Percentiles rank a stretch among this genome's conserved stretches.
phyloP scores from a whole-genome alignment of 1,140 invertebrate species.

The Megathymus violae region DNA sequence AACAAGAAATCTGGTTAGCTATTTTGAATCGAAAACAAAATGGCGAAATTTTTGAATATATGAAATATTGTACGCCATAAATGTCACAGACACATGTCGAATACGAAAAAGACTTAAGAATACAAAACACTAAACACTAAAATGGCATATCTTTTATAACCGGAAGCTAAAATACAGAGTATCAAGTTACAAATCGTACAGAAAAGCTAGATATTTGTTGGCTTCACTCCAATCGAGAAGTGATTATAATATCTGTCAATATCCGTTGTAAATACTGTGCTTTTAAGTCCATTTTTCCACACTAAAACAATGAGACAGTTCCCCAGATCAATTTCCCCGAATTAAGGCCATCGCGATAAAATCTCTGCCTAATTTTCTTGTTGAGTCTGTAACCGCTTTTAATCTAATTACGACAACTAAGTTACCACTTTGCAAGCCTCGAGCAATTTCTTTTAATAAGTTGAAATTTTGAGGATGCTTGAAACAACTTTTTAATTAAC shows the following conservation, averaged over 20 bases:
- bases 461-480: slow-evolving; percentile 64
- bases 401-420: slow-evolving; percentile 73
- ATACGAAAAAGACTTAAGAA: slow-evolving; percentile 56
- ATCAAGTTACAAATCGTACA: slow-evolving; percentile 78
- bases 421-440: slow-evolving; percentile 61
- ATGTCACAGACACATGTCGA: slow-evolving; percentile 70
- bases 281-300: slow-evolving; percentile 61
- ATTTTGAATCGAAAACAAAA: slow-evolving; percentile 16
- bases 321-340: slow-evolving; percentile 20
- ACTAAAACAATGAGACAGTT: slow-evolving; percentile 45
- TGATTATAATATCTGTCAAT: slow-evolving; percentile 83
- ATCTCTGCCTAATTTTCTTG: slow-evolving; percentile 54
- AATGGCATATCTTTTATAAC: slow-evolving; percentile 79
- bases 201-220: slow-evolving; percentile 78
- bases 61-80: slow-evolving; percentile 56
- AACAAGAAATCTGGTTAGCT: background rate
- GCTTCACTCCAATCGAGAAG: slow-evolving; percentile 76
- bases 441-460: slow-evolving; percentile 73
- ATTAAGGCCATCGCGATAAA: slow-evolving; percentile 33
- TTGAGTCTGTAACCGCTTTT: slow-evolving; percentile 55
- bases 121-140: slow-evolving; percentile 71
- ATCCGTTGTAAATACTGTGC: slow-evolving; percentile 73
- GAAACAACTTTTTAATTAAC: slow-evolving; percentile 80
- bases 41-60: slow-evolving; percentile 28
- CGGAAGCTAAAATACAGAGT: slow-evolving; percentile 68